Conservation (phyloP, 2,888 invertebrate species). For the Sphinx pinastri region DNA sequence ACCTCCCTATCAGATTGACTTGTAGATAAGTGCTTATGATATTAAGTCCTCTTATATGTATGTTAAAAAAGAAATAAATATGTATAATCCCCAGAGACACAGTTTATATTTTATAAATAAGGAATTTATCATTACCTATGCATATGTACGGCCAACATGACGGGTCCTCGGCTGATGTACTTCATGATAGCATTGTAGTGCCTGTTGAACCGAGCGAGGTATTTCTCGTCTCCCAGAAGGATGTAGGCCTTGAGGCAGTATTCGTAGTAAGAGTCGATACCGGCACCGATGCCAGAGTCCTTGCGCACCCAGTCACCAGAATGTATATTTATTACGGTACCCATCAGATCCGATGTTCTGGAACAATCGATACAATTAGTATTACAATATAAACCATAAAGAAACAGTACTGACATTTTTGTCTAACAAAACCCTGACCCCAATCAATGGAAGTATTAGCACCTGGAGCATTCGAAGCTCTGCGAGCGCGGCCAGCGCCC, state of each 20-base stretch:
- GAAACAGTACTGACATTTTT: too few relatives aligned
- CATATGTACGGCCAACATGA: conserved; percentile 98
- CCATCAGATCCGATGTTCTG: conserved; percentile 94
- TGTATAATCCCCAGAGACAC: too few relatives aligned
- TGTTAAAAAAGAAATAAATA: too few relatives aligned
- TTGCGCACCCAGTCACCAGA: conserved; percentile 98
- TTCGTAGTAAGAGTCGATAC: conserved; percentile 99
- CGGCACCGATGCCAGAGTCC: conserved; percentile 99
- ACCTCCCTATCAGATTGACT: too few relatives aligned
- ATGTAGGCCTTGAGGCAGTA: conserved; percentile 99
- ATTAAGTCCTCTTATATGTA: not conserved
- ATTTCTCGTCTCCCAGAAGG: conserved; percentile 95
- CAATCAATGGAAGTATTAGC: too few relatives aligned
- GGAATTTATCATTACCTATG: conserved; percentile 82
- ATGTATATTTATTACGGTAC: conserved; percentile 98
- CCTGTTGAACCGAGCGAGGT: conserved; percentile 96
- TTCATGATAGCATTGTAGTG: conserved; percentile 99
- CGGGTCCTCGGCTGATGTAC: conserved; percentile 97
- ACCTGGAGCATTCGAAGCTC: too few relatives aligned
- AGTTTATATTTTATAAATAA: too few relatives aligned
- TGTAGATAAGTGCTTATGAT: too few relatives aligned
- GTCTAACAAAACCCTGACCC: too few relatives aligned
- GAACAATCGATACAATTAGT: conserved; percentile 28
- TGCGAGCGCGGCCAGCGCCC: too few relatives aligned
- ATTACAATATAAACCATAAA: not conserved